Conservation (phyloP, 2,113 vertebrate genomes). For the Dicerorhinus sumatrensis region DNA sequence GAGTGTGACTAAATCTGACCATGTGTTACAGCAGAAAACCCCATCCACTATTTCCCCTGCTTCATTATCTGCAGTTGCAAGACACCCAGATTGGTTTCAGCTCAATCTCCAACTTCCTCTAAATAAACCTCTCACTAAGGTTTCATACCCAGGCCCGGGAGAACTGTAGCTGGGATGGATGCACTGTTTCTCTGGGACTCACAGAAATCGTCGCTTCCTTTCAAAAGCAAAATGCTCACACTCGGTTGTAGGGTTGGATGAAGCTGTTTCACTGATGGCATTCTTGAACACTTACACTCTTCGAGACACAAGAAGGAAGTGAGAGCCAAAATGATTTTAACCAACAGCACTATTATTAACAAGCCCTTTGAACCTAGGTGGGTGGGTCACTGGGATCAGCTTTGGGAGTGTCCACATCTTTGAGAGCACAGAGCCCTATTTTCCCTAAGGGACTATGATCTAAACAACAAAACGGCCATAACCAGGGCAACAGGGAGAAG, state of each 20-base stretch:
- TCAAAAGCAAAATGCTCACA: not conserved
- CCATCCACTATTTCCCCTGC: rapidly evolving
- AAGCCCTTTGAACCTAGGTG: not conserved
- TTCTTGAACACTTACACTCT: rapidly evolving
- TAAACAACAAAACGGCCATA: not conserved
- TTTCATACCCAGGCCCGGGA: rapidly evolving
- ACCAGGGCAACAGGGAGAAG: not conserved
- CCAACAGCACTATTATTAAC: not conserved
- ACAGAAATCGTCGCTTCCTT: not conserved
- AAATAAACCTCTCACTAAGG: not conserved
- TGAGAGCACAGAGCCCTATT: not conserved
- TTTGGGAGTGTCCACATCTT: rapidly evolving
- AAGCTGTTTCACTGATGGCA: rapidly evolving
- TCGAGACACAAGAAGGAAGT: not conserved
- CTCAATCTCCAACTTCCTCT: not conserved
- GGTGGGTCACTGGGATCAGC: not conserved
- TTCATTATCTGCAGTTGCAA: rapidly evolving
- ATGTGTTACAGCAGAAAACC: not conserved
- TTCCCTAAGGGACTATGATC: not conserved
- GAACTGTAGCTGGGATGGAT: rapidly evolving
- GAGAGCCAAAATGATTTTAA: not conserved
- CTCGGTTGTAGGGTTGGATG: rapidly evolving
- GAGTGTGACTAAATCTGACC: too few species aligned
- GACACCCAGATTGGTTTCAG: not conserved
- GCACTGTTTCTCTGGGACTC: not conserved